Evolutionary conservation across 2,888 invertebrate genomes (phyloP).

Genomic region (Oasisia sp.): DNA sequence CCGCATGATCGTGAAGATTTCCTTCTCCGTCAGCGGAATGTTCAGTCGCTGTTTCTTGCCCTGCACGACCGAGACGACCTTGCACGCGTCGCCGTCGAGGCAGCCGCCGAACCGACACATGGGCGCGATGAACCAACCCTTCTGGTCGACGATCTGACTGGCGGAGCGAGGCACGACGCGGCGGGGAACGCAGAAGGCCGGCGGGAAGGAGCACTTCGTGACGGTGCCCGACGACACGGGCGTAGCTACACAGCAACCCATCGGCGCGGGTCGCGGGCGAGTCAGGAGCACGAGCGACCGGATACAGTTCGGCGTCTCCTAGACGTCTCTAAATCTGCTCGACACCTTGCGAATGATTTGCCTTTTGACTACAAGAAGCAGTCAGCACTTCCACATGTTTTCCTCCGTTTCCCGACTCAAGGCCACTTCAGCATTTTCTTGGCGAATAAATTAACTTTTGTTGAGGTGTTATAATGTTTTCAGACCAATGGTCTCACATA

Average conservation of each 20-base stretch:
- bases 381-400: neutral
- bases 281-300: too few species aligned
- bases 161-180: neutral
- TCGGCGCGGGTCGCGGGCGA: neutral
- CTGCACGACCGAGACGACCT: neutral
- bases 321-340: neutral
- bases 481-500: neutral
- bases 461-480: neutral
- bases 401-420: neutral
- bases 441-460: neutral
- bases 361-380: neutral
- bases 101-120: neutral
- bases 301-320: neutral
- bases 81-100: neutral
- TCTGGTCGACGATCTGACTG: neutral
- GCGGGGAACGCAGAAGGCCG: neutral
- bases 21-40: constrained; percentile 30
- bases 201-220: neutral
- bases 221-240: neutral
- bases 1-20: constrained; percentile 27
- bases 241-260: constrained; percentile 1
- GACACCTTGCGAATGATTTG: neutral
- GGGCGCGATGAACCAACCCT: neutral
- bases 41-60: constrained; percentile 11
- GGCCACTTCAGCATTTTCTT: neutral